Conservation (phyloP, 1,140 invertebrate genomes). For the Bilobella aurantiaca region DNA sequence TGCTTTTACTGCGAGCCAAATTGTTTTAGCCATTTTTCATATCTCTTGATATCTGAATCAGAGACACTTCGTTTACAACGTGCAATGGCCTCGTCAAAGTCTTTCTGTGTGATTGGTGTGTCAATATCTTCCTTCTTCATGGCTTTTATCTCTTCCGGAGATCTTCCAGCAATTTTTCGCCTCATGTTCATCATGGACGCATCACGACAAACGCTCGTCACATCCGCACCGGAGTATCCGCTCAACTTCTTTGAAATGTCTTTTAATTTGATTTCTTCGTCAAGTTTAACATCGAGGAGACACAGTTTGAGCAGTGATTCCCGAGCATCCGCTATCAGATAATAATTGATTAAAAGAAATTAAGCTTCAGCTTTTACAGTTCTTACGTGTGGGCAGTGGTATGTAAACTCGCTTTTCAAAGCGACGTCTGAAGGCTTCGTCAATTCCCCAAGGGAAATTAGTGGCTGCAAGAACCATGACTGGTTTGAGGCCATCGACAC, state of each 20-base stretch:
- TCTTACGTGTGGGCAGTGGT: slow-evolving; percentile 51
- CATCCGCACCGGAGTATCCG: slow-evolving; percentile 47
- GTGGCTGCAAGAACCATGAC: slow-evolving; percentile 62
- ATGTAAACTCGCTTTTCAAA: slow-evolving; percentile 65
- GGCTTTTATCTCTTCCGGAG: slow-evolving; percentile 51
- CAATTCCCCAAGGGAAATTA: slow-evolving; percentile 65
- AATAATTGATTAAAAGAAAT: neutral
- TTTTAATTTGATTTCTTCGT: slow-evolving; percentile 44
- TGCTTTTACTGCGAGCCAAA: slow-evolving; percentile 43
- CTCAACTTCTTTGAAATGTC: slow-evolving; percentile 48
- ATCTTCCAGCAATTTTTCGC: slow-evolving; percentile 50
- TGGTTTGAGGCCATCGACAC: slow-evolving; percentile 40
- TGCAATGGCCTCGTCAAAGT: slow-evolving; percentile 51
- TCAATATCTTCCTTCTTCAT: slow-evolving; percentile 55
- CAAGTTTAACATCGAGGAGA: slow-evolving; percentile 29
- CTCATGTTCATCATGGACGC: slow-evolving; percentile 61
- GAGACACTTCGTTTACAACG: slow-evolving; percentile 52
- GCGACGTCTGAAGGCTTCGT: slow-evolving; percentile 56
- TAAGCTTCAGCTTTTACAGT: neutral
- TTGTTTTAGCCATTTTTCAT: slow-evolving; percentile 51
- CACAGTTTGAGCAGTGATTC: slow-evolving; percentile 28
- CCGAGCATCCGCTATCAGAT: slow-evolving; percentile 28
- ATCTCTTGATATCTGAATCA: slow-evolving; percentile 48
- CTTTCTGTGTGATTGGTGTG: slow-evolving; percentile 48
- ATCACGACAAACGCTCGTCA: slow-evolving; percentile 44